phyloP scores from a whole-genome alignment of 2,797 vertebrate genomes.

The Peromyscus aztecus region DNA sequence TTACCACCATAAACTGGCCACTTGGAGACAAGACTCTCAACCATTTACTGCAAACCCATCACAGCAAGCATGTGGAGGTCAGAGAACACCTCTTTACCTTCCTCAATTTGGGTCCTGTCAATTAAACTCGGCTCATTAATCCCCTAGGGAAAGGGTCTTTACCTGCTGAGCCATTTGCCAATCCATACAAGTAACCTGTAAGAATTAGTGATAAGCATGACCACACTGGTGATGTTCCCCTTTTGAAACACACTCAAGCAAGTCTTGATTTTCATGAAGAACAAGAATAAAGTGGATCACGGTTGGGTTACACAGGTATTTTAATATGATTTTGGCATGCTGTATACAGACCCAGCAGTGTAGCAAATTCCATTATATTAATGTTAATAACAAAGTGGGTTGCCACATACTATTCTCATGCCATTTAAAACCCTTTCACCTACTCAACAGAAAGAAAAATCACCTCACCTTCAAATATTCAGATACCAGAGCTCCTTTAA shows the following conservation, averaged over 20 bases:
- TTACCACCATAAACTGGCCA: background rate
- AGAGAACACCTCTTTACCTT: background rate
- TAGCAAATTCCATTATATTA: background rate
- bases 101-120: background rate
- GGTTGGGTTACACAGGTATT: background rate
- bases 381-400: background rate
- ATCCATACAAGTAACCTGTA: background rate
- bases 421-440: background rate
- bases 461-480: background rate
- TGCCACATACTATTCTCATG: background rate
- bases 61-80: background rate
- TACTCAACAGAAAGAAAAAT: background rate
- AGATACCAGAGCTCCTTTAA: background rate
- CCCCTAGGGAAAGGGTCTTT: background rate
- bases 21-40: background rate
- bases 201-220: background rate
- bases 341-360: background rate
- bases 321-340: background rate
- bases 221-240: background rate
- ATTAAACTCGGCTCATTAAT: background rate
- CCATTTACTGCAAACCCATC: background rate
- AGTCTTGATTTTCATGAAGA: conserved; percentile 24
- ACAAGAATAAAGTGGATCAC: background rate
- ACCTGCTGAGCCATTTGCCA: background rate
- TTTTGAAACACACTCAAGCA: background rate